Base-by-base conservation (phyloP, 2,888 invertebrate genomes). In the Ochlodes sylvanus region DNA sequence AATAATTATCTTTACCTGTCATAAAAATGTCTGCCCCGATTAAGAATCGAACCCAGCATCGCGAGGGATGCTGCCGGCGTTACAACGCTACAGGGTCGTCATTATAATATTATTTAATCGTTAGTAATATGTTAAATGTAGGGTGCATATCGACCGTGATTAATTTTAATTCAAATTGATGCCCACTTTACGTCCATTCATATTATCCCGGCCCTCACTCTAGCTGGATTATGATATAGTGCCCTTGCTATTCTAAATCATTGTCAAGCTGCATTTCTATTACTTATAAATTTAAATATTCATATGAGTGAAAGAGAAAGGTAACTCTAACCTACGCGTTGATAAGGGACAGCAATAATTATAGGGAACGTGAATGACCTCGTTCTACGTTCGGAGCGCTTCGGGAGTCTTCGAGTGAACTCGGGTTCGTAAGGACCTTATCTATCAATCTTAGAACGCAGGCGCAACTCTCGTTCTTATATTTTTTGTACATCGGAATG, bases 331-430 rank as follows among this genome's bases (percentile, higher is more conserved):
- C 56, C 50, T 65, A 67, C 75, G 75, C 60, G 89, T 82, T 79
- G 83, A 85, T 87, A 89, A 88, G 83, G 79, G 88, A 91, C 81
- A 77, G 84, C 84, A 83, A 85, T n/a, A n/a, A n/a, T 86, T 84
- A 86, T 83, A 83, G 79, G 81, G 82, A 87, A 83, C 90, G 88
- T 84, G 86, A 88, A 88, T 88, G 90, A 90, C 87, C 86, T 87
- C 82, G 79, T 77, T 80, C 74, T 73, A 63, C 50, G 75, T 68
- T 82, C 85, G 89, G 82, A 70, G 75, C 76, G 80, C 84, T 83
- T 85, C 89, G 90, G 79, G 63, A 71, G 70, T 76, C 78, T 81
- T 83, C 89, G 89, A 78, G 76, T 71, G 71, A 71, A 77, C 76
- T 90, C 87, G 87, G 78, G 75, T 76, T 73, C 75, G 75, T 75